phyloP scores from a whole-genome alignment of 1,140 invertebrate genomes.

The Laupala kohalensis region DNA sequence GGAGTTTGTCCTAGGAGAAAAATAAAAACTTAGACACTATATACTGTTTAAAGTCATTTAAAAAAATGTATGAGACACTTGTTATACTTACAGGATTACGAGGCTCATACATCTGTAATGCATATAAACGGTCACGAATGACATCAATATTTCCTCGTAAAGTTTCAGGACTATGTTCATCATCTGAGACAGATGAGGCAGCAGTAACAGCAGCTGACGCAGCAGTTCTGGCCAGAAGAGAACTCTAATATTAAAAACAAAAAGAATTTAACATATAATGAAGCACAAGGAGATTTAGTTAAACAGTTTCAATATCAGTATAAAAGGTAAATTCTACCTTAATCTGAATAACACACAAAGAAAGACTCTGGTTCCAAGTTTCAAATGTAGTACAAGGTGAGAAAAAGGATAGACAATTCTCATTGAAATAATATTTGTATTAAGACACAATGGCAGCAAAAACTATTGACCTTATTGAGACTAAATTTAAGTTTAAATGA shows the following conservation, averaged over 20 bases:
- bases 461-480: no score
- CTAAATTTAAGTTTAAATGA: no score
- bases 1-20: conserved; percentile 29
- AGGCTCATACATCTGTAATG: conserved; percentile 9
- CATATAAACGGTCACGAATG: conserved; percentile 4
- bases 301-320: no score
- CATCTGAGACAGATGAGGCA: not conserved
- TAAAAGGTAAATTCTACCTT: no score
- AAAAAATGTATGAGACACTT: not conserved
- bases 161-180: not conserved
- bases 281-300: no score
- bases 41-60: not conserved
- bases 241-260: not conserved
- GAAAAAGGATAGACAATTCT: no score
- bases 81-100: conserved; percentile 4
- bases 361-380: no score
- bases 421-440: no score
- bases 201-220: not conserved
- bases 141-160: not conserved
- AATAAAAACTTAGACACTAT: not conserved
- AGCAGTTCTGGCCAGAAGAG: not conserved
- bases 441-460: no score
- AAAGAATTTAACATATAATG: no score
- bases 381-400: no score
- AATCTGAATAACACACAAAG: no score